Evolutionary conservation across 2,797 vertebrate genomes (phyloP).

Genomic region (Argya squamiceps): DNA sequence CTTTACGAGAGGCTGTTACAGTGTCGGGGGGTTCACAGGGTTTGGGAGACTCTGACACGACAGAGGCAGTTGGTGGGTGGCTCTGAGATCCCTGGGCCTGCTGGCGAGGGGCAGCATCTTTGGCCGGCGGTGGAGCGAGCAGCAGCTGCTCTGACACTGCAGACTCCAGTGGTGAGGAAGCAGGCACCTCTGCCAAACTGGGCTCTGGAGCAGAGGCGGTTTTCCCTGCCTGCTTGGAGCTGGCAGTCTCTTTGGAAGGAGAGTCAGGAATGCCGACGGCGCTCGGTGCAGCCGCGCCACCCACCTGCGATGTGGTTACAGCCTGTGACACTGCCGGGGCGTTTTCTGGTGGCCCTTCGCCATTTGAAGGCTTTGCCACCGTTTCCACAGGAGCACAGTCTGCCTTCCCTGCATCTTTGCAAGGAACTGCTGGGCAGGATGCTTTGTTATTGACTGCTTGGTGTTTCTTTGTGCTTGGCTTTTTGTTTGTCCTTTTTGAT

Average conservation of each 20-base stretch:
- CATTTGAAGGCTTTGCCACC: not conserved
- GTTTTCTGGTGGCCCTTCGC: not conserved
- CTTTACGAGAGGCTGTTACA: conserved; percentile 12
- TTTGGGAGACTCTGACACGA: conserved; percentile 41
- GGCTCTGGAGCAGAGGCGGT: not conserved
- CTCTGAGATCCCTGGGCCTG: conserved; percentile 48
- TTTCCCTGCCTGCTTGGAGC: conserved; percentile 17
- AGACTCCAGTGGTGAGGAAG: not conserved
- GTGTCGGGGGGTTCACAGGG: not conserved
- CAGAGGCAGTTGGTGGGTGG: not conserved
- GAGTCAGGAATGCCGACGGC: not conserved
- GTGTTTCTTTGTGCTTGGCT: conserved; percentile 78
- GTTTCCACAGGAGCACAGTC: conserved; percentile 23
- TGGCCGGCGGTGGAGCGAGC: not conserved
- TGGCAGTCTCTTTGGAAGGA: conserved; percentile 27
- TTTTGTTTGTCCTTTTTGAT: conserved; percentile 84
- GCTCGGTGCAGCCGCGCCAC: fast-evolving
- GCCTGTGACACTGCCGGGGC: not conserved
- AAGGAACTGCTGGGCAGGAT: conserved; percentile 16
- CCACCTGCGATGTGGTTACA: not conserved
- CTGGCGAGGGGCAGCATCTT: conserved; percentile 38
- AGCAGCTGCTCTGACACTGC: conserved; percentile 50
- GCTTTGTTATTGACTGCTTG: conserved; percentile 64
- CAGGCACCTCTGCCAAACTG: not conserved
- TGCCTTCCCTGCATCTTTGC: conserved; percentile 54